Evolutionary conservation across 2,113 vertebrate species (phyloP), one percentile per base, ranked within the genome.

Genomic region (Urocitellus parryii): DNA sequence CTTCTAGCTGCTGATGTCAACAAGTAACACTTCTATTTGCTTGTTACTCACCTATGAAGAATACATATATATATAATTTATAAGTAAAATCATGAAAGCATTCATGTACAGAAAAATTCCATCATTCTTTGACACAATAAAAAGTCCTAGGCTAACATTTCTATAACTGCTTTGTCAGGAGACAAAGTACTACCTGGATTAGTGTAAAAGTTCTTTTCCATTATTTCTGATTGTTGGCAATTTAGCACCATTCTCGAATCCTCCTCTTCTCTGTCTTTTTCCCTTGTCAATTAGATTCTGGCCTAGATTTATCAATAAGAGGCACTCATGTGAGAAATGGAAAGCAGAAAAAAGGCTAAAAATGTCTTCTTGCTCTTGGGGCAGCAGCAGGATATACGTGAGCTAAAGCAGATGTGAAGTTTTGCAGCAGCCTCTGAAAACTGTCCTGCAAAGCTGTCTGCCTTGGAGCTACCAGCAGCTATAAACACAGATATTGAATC

Each of bases 221-320:
- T 34, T 87, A 79, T 73, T 48, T 90, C 20, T 81, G 32, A 45
- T 78, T 45, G 10, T 32, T 93, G 51, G 29, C 5, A 91, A 63
- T 7, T 91, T 65, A 48, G 0, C 25, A 90, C 9, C 17, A 42
- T 83, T 90, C 14, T 48, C 70, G 14, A 82, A 68, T 87, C 22
- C 3, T 86, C 53, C n/a, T 73, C 25, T 77, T 80, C 29, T 37
- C 24, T 88, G 18, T 74, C 67, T 81, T n/a, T 95, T 89, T 42
- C 25, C 17, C 32, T 81, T 83, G n/a, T 51, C 37, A 93, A 32
- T 22, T 72, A 34, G 53, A 70, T 53, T 74, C 45, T 80, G 70
- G 22, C 65, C 76, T 87, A 95, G 63, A 93, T 77, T 97, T 89
- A 70, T 58, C 58, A 67, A 73, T n/a, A 39, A 92, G 65, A 95